Evolutionary conservation across 1,140 invertebrate genomes (phyloP).

Genomic region (Cydia fagiglandana): DNA sequence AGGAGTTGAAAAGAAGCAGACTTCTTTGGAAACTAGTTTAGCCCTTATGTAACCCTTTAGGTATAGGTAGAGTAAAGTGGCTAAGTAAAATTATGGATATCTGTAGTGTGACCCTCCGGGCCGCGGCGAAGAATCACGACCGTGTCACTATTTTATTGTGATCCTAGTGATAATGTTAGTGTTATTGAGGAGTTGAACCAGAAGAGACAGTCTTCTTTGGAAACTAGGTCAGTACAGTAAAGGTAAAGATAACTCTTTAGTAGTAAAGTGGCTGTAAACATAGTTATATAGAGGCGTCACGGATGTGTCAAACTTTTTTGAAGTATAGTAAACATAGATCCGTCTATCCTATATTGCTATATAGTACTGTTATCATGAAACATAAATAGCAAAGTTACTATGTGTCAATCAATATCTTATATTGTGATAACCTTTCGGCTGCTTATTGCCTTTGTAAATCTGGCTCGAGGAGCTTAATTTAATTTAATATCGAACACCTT

Average conservation of each 20-base stretch:
- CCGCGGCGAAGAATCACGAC: conserved; percentile 98
- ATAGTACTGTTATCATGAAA: neutral
- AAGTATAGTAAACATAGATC: too few species aligned
- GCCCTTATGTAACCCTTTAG: conserved; percentile 11
- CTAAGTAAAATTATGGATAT: conserved; percentile 98
- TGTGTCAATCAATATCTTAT: neutral
- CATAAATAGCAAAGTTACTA: neutral
- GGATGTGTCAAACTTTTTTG: too few species aligned
- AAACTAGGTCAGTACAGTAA: conserved; percentile 83
- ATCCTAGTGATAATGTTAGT: conserved; percentile 92
- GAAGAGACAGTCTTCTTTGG: conserved; percentile 81
- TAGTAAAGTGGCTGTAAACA: too few species aligned
- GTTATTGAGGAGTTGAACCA: conserved; percentile 85
- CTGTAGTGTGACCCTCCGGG: conserved; percentile 94
- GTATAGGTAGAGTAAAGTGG: conserved; percentile 72
- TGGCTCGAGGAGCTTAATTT: neutral
- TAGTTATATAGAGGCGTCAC: too few species aligned
- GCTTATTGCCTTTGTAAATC: neutral
- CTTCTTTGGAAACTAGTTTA: conserved; percentile 87
- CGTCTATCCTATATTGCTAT: too few species aligned
- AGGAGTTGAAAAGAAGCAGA: conserved; percentile 89
- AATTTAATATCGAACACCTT: neutral
- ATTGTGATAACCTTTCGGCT: neutral
- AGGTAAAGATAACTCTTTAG: too few species aligned
- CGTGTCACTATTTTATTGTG: conserved; percentile 96